These are phyloP conservation scores for Brachypodius melanocephalos DNA, from an alignment of 2,113 vertebrate genomes.

Conservation along the genomic window DNA sequence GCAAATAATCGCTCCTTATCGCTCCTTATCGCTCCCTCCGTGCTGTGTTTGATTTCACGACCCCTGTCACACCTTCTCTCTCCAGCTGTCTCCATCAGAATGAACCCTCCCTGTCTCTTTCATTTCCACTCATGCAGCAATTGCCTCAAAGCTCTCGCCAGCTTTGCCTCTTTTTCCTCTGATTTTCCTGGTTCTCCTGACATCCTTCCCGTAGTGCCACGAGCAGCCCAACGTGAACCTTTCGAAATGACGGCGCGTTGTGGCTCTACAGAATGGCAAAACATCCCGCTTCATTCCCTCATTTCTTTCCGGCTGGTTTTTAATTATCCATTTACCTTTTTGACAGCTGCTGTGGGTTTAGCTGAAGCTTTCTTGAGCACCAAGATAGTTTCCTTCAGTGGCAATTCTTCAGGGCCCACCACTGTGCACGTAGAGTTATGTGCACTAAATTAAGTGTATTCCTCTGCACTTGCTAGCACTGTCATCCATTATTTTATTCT, in stretches of 20 bases:
- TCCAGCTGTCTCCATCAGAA: background rate
- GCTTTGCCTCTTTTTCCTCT: background rate
- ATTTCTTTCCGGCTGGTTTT: background rate
- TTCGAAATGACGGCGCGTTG: rapidly evolving
- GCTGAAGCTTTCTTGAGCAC: background rate
- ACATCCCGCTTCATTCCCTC: background rate
- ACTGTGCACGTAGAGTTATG: background rate
- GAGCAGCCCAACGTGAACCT: background rate
- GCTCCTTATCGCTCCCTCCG: background rate
- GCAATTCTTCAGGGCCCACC: background rate
- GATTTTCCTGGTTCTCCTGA: background rate
- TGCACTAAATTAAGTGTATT: background rate
- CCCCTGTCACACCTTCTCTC: background rate
- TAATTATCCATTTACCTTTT: background rate
- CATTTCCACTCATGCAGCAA: background rate
- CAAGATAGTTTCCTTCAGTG: background rate
- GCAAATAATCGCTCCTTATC: background rate
- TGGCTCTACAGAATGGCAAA: background rate
- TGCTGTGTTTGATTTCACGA: background rate
- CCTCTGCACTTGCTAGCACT: background rate
- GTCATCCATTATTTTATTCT: background rate
- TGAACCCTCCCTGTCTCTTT: background rate
- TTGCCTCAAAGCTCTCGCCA: background rate
- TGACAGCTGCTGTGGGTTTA: background rate
- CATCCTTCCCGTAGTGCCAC: background rate